A percentile compares a stretch with the other conserved stretches of the same genome.
phyloP scores from a whole-genome alignment of 2,113 vertebrate genomes.

The Haemorhous mexicanus region DNA sequence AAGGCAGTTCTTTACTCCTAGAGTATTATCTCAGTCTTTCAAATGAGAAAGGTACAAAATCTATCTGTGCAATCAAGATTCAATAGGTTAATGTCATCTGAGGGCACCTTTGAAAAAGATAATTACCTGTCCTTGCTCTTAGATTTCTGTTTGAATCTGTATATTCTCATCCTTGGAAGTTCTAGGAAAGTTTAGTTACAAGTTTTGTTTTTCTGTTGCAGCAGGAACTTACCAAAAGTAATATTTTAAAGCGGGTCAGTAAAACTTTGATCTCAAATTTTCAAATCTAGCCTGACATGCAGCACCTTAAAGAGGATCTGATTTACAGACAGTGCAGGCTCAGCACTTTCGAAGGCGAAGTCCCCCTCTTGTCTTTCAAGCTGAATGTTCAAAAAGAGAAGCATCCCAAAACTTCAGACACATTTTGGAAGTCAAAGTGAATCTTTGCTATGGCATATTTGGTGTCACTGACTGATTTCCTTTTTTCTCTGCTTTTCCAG shows the following conservation, averaged over 20 bases:
- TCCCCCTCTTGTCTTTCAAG: not conserved
- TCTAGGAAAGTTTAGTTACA: not conserved
- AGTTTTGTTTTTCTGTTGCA: not conserved
- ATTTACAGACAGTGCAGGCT: not conserved
- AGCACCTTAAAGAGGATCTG: not conserved
- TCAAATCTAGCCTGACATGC: not conserved
- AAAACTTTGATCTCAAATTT: slow-evolving; percentile 41
- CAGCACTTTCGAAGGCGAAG: not conserved
- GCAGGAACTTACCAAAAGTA: not conserved
- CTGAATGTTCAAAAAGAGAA: not conserved
- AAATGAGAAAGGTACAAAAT: not conserved
- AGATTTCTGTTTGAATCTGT: not conserved
- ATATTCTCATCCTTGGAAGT: not conserved
- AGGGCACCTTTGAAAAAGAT: not conserved
- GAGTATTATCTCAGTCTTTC: not conserved
- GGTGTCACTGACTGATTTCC: not conserved
- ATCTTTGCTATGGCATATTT: not conserved
- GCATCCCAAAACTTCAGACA: not conserved
- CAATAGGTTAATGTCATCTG: not conserved
- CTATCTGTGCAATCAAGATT: not conserved
- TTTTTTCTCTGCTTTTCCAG: not conserved
- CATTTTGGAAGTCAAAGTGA: not conserved
- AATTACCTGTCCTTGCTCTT: not conserved
- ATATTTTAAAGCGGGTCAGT: not conserved
- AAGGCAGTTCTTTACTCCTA: not conserved